Percentiles rank a stretch among this genome's conserved stretches.
Evolutionary conservation across 2,797 vertebrate genomes (phyloP).

Genomic region (Pterois miles): DNA sequence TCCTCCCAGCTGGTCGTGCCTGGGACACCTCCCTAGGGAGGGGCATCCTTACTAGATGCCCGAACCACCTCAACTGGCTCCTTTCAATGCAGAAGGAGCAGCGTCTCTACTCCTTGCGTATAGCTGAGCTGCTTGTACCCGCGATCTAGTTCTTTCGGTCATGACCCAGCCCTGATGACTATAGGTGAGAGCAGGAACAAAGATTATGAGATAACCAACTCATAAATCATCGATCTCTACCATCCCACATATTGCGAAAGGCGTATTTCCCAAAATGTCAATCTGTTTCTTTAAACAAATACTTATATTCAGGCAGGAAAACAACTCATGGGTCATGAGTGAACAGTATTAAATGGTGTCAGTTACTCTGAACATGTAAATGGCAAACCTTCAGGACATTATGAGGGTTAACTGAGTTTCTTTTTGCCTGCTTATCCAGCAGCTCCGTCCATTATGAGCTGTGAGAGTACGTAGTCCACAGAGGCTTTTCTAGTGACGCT

Average conservation of each 20-base stretch:
- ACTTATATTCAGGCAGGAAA: not conserved
- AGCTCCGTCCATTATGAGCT: slow-evolving; percentile 19
- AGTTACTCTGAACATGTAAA: not conserved
- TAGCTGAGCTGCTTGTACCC: too few species aligned
- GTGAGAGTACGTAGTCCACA: slow-evolving; percentile 42
- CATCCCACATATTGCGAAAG: not conserved
- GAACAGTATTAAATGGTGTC: not conserved
- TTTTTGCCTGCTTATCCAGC: not conserved
- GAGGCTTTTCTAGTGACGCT: slow-evolving; percentile 55
- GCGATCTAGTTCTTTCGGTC: too few species aligned
- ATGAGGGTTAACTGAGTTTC: not conserved
- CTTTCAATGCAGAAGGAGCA: too few species aligned
- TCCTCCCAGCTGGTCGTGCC: too few species aligned
- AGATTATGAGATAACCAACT: too few species aligned
- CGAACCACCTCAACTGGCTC: too few species aligned
- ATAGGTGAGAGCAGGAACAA: too few species aligned
- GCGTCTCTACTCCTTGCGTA: too few species aligned
- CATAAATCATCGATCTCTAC: not conserved
- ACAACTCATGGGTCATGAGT: not conserved
- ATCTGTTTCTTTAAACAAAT: not conserved
- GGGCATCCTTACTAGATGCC: too few species aligned
- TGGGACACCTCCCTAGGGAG: too few species aligned
- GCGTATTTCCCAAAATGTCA: not conserved
- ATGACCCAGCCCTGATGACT: too few species aligned
- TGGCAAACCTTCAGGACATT: not conserved